A percentile compares a stretch with the other conserved stretches of the same genome.
phyloP scores from a whole-genome alignment of 2,797 vertebrate species.

The Enteromius paludinosus region DNA sequence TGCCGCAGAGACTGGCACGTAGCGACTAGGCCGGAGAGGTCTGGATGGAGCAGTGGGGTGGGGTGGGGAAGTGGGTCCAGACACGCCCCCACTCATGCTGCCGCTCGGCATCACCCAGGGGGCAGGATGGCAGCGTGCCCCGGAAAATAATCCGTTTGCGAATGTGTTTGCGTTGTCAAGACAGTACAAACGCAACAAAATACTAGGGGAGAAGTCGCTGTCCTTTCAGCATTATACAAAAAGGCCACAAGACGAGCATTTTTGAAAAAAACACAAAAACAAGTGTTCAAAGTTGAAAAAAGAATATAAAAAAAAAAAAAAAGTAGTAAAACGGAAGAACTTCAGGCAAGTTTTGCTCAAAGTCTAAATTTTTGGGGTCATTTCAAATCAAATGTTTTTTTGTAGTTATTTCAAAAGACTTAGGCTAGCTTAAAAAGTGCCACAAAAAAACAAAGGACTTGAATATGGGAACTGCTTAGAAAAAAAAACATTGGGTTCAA shows the following conservation, averaged over 20 bases:
- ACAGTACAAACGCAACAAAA: slow-evolving; percentile 13
- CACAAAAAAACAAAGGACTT: slow-evolving; percentile 39
- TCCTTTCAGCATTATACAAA: slow-evolving; percentile 37
- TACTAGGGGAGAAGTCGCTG: slow-evolving; percentile 31
- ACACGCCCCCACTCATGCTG: slow-evolving; percentile 77
- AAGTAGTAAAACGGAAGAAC: too few species aligned
- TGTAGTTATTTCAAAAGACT: background rate
- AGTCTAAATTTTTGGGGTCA: slow-evolving; percentile 14
- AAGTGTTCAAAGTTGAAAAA: slow-evolving; percentile 20
- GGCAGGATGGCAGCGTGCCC: slow-evolving; percentile 39
- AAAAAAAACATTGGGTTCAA: background rate
- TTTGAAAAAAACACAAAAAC: slow-evolving; percentile 11
- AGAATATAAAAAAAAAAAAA: too few species aligned
- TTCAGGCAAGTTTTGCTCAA: background rate
- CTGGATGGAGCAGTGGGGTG: slow-evolving; percentile 74
- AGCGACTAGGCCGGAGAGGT: slow-evolving; percentile 93
- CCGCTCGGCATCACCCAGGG: slow-evolving; percentile 77
- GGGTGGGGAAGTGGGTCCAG: slow-evolving; percentile 77
- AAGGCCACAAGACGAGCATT: slow-evolving; percentile 59
- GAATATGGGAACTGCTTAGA: slow-evolving; percentile 22
- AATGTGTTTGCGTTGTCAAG: slow-evolving; percentile 20
- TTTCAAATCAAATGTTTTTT: too few species aligned
- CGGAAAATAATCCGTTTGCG: slow-evolving; percentile 45
- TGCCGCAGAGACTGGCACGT: slow-evolving; percentile 93
- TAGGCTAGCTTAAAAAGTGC: background rate